Evolutionary conservation across 64 coral and sea anemone genomes (phyloP).

Genomic region (Hydrozoanthus tunicans): DNA sequence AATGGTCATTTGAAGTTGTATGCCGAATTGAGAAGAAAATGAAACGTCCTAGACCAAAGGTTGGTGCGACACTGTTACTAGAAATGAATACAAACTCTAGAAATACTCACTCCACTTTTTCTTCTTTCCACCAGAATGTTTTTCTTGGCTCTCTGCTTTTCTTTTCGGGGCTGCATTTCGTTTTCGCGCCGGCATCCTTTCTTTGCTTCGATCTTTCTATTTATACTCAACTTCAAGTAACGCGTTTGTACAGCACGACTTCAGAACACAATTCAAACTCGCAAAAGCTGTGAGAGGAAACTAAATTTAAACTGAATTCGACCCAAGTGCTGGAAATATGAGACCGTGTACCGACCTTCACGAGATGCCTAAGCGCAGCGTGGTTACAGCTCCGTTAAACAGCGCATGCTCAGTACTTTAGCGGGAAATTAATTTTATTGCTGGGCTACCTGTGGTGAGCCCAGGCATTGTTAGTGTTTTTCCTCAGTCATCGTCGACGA

Average conservation of each 20-base stretch:
- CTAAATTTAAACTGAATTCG: too few relatives aligned
- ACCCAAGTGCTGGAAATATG: too few relatives aligned
- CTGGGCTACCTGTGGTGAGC: too few relatives aligned
- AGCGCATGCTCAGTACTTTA: background rate
- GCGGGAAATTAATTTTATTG: background rate
- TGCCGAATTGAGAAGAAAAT: too few relatives aligned
- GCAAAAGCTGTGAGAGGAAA: too few relatives aligned
- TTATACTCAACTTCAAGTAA: background rate
- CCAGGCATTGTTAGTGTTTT: too few relatives aligned
- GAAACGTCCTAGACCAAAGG: too few relatives aligned
- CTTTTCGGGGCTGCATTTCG: constrained; percentile 73
- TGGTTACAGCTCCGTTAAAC: background rate
- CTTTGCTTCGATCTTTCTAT: background rate
- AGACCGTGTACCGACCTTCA: background rate
- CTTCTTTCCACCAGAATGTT: constrained; percentile 64
- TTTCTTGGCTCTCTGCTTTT: constrained; percentile 60
- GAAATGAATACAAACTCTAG: too few relatives aligned
- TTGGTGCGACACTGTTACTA: too few relatives aligned
- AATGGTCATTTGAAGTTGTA: too few relatives aligned
- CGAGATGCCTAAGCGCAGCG: background rate
- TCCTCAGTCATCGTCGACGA: too few relatives aligned
- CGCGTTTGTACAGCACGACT: background rate
- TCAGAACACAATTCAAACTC: background rate
- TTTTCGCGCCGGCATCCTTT: constrained; percentile 82
- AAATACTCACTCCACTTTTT: constrained; percentile 53